A percentile compares a stretch with the other conserved stretches of the same genome.
Evolutionary conservation across 2,797 vertebrate genomes (phyloP).

Genomic region (Staurois parvus): DNA sequence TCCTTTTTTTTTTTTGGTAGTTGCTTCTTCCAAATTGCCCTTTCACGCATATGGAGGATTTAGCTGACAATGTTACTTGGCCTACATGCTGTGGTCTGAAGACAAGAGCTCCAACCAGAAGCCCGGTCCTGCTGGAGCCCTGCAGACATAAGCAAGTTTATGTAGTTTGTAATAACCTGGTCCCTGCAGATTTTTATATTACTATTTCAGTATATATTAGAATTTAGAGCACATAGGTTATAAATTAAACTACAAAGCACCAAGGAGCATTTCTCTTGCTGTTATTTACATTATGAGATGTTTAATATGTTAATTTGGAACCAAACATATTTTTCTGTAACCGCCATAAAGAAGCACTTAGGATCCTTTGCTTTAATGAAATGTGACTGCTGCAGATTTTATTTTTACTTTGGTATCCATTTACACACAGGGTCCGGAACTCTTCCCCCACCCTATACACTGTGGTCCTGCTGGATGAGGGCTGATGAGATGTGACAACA

Average conservation of each 20-base stretch:
- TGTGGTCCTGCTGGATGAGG: conserved; percentile 66
- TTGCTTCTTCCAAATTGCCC: no score
- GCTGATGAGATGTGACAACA: conserved; percentile 84
- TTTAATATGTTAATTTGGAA: conserved; percentile 34
- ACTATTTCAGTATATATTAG: background rate
- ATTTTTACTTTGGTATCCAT: conserved; percentile 75
- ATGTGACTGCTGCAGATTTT: conserved; percentile 78
- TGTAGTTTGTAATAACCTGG: no score
- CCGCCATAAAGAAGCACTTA: conserved; percentile 21
- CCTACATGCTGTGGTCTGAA: no score
- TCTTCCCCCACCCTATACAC: conserved; percentile 54
- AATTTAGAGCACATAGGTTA: background rate
- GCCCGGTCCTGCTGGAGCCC: no score
- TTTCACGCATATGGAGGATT: no score
- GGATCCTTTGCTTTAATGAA: conserved; percentile 70
- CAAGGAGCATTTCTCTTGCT: background rate
- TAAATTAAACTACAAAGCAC: background rate
- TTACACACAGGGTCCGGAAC: conserved; percentile 69
- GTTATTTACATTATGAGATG: conserved; percentile 14
- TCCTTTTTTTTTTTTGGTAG: no score
- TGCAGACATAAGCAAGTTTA: no score
- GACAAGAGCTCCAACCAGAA: no score
- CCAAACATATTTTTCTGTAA: conserved; percentile 34
- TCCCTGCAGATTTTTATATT: background rate
- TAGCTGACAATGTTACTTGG: no score